Conservation (phyloP, 1,140 invertebrate genomes). For the Saxidomus purpurata region DNA sequence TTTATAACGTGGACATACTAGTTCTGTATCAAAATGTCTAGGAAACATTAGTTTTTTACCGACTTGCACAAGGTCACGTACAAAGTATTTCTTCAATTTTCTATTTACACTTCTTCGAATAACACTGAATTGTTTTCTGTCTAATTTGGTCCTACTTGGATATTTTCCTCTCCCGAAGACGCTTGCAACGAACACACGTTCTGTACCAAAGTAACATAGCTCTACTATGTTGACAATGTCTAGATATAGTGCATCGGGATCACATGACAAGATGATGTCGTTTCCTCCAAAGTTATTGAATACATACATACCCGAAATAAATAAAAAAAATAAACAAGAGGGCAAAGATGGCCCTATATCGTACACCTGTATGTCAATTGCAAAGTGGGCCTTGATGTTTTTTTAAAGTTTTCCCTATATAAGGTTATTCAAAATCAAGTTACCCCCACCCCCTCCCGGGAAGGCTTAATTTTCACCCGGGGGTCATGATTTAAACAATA, state of each 20-base stretch:
- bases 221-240: neutral
- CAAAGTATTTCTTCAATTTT: neutral
- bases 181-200: slow-evolving; percentile 4
- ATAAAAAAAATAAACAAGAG: too few relatives aligned
- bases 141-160: neutral
- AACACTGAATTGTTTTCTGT: neutral
- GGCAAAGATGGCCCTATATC: too few relatives aligned
- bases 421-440: too few relatives aligned
- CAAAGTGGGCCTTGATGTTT: too few relatives aligned
- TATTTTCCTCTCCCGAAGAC: slow-evolving; percentile 1
- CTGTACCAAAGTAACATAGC: neutral
- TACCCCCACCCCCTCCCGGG: too few relatives aligned
- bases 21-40: slow-evolving; percentile 22
- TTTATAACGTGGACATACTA: neutral
- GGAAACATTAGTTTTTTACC: slow-evolving; percentile 24
- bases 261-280: neutral
- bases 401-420: too few relatives aligned
- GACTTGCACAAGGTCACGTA: neutral
- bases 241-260: neutral
- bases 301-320: slow-evolving; percentile 32
- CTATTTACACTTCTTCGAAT: neutral
- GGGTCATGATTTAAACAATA: too few relatives aligned
- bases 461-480: too few relatives aligned
- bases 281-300: slow-evolving; percentile 13
- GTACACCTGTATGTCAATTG: too few relatives aligned